Percentiles rank a stretch among this genome's conserved stretches.
Conservation (phyloP, 2,113 vertebrate genomes). For the Petrocephalus microphthalmus region DNA sequence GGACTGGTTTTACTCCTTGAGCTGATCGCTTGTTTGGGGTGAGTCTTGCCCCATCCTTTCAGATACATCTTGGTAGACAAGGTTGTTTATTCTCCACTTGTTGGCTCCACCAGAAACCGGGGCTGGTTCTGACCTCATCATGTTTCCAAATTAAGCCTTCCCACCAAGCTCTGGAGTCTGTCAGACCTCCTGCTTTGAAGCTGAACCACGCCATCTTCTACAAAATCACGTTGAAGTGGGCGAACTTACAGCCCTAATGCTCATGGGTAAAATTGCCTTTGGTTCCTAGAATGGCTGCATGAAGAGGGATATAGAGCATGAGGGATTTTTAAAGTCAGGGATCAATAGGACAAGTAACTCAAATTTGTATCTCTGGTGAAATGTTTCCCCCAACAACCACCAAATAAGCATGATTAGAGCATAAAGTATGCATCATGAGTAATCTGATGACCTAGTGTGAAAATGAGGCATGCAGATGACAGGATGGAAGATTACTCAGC, state of each 20-base stretch:
- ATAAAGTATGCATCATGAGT: neutral
- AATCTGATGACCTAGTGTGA: neutral
- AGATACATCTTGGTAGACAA: neutral
- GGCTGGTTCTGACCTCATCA: neutral
- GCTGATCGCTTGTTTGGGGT: neutral
- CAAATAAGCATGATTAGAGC: neutral
- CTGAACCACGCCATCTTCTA: neutral
- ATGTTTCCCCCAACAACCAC: neutral
- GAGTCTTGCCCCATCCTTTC: neutral
- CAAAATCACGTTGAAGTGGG: neutral
- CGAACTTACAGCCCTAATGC: neutral
- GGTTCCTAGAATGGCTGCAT: neutral
- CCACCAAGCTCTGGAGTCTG: neutral
- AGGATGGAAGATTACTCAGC: neutral
- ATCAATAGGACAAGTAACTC: neutral
- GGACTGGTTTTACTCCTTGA: neutral
- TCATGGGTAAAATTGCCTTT: neutral
- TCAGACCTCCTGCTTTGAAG: neutral
- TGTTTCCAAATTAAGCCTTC: neutral
- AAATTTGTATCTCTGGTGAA: neutral
- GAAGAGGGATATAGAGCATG: neutral
- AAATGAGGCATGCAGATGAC: neutral
- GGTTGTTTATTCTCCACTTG: neutral
- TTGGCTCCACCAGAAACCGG: neutral
- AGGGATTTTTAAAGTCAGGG: neutral